Evolutionary conservation across 2,113 vertebrate genomes (phyloP), one percentile per base, ranked within the genome.

Genomic region (Hydrolagus affinis): DNA sequence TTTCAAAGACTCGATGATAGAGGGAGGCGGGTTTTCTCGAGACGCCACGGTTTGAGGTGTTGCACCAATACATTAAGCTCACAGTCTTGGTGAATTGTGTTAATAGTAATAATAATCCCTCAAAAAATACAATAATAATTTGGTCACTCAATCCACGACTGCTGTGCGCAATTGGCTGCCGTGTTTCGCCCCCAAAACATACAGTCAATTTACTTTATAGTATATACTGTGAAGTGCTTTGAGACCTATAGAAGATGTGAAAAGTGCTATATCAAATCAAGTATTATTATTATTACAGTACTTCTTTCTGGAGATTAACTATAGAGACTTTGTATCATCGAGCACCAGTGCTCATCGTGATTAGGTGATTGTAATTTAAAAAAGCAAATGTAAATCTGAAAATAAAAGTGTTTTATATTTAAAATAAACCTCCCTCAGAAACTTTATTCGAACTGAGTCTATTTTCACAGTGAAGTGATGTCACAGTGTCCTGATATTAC

Each of bases 81-180:
- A 44, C 44, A 44, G 73, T 75, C 30, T 83, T 66, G 60, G 60
- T 83, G 25, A 83, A 83, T 64, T 83, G 25, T 64, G 30, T 19
- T 28, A 25, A 30, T 28, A 17, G n/a, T 64, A 83, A 30, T 83
- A 15, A 57, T 83, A 11, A 66, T n/a, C n/a, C n/a, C n/a, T n/a
- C n/a, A n/a, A n/a, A n/a, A n/a, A n/a, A n/a, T n/a, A n/a, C n/a
- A n/a, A n/a, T n/a, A n/a, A n/a, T n/a, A n/a, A n/a, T n/a, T n/a
- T n/a, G n/a, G n/a, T n/a, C n/a, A n/a, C n/a, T n/a, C n/a, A n/a
- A n/a, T n/a, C n/a, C n/a, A n/a, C n/a, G n/a, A n/a, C n/a, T n/a
- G n/a, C n/a, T n/a, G n/a, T n/a, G n/a, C n/a, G n/a, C n/a, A n/a
- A n/a, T n/a, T n/a, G n/a, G n/a, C n/a, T n/a, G n/a, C n/a, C n/a